These are phyloP conservation scores for Acleris sparsana DNA, from an alignment of 2,888 invertebrate genomes.

Conservation along the genomic window DNA sequence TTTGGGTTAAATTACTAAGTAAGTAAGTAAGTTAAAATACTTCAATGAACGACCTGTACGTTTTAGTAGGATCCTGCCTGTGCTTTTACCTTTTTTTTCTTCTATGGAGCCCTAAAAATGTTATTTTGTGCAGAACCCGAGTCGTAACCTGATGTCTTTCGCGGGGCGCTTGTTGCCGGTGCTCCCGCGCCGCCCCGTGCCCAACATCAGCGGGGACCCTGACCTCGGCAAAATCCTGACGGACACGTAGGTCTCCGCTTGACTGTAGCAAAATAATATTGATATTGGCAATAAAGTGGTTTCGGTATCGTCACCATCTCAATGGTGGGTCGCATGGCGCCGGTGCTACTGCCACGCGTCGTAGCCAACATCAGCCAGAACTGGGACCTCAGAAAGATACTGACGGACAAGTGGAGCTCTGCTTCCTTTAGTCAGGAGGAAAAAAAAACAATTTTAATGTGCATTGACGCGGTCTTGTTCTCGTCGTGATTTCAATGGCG, in stretches of 20 bases:
- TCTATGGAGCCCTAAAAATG: no score
- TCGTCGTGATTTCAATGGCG: no score
- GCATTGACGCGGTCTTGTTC: no score
- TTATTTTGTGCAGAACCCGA: constrained; percentile 51
- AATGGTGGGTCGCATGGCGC: no score
- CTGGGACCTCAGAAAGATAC: constrained; percentile 55
- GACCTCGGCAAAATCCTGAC: constrained; percentile 56
- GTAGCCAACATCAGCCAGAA: constrained; percentile 64
- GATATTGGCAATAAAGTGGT: no score
- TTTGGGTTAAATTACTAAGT: no score
- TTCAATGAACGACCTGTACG: no score
- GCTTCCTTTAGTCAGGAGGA: not conserved
- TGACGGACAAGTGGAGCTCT: constrained; percentile 55
- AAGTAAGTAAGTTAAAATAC: no score
- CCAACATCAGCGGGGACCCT: constrained; percentile 59
- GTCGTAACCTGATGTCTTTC: constrained; percentile 69
- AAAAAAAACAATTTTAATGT: no score
- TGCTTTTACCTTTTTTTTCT: no score
- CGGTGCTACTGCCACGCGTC: constrained; percentile 52
- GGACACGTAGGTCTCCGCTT: constrained; percentile 52
- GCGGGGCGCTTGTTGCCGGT: constrained; percentile 71
- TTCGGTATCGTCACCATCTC: no score
- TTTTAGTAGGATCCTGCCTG: no score
- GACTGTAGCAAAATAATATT: not conserved
- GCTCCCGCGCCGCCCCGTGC: constrained; percentile 63